Conservation (phyloP, 2,888 invertebrate species). For the Sminthurinus aureus region DNA sequence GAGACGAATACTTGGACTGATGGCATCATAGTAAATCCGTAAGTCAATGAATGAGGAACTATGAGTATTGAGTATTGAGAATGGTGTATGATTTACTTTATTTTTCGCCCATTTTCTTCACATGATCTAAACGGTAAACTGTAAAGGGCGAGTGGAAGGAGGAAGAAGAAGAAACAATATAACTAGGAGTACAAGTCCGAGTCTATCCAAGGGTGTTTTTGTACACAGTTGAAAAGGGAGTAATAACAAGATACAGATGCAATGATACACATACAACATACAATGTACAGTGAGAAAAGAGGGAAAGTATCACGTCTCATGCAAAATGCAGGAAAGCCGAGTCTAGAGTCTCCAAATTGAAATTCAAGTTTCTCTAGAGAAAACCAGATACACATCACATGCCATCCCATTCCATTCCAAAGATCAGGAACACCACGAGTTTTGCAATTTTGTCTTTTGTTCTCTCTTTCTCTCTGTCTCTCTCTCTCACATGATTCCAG, state of each 20-base stretch:
- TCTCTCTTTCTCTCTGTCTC: background rate
- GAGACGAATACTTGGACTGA: too few relatives aligned
- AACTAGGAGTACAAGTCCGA: too few relatives aligned
- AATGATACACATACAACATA: too few relatives aligned
- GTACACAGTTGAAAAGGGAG: too few relatives aligned
- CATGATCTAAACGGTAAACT: background rate
- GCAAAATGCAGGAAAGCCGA: constrained; percentile 47
- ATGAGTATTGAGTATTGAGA: background rate
- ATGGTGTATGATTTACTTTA: background rate
- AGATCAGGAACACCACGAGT: constrained; percentile 47
- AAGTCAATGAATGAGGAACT: background rate
- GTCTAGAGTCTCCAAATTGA: constrained; percentile 49
- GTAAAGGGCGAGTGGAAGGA: background rate
- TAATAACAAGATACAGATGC: too few relatives aligned
- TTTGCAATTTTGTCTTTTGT: constrained; percentile 44
- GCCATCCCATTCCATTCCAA: constrained; percentile 39
- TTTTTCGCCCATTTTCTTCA: background rate
- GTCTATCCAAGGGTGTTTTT: too few relatives aligned
- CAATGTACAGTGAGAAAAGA: constrained; percentile 4
- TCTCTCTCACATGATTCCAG: constrained; percentile 16
- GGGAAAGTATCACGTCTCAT: constrained; percentile 47
- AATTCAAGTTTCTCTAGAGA: constrained; percentile 52
- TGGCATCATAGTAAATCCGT: background rate
- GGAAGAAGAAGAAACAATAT: background rate
- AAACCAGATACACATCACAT: constrained; percentile 48